Percentiles rank a stretch among this genome's conserved stretches.
phyloP scores from a whole-genome alignment of 2,888 invertebrate species.

The Hydrotaea cyrtoneurina region DNA sequence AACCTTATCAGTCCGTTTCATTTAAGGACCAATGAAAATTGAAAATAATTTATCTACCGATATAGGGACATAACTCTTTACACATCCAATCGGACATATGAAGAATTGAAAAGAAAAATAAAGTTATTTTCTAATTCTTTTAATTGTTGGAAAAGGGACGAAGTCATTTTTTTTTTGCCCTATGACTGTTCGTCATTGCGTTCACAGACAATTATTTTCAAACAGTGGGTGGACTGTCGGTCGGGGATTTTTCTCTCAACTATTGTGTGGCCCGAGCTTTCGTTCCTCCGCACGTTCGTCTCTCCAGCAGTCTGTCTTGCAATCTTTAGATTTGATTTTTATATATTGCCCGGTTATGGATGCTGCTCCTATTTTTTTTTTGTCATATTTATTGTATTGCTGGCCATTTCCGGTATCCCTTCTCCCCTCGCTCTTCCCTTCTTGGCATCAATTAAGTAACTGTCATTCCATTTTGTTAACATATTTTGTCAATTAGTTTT shows the following conservation, averaged over 20 bases:
- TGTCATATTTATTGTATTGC: not conserved
- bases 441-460: conserved; percentile 64
- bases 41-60: not conserved
- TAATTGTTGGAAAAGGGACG: conserved; percentile 27
- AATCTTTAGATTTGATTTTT: conserved; percentile 32
- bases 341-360: conserved; percentile 22
- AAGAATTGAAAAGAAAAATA: not conserved
- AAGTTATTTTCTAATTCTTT: conserved; percentile 19
- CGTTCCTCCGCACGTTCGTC: too few species aligned
- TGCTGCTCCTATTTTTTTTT: conserved; percentile 10
- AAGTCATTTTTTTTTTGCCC: not conserved
- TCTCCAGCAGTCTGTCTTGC: too few species aligned
- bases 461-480: conserved; percentile 65
- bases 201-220: too few species aligned
- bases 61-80: too few species aligned
- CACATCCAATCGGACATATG: too few species aligned
- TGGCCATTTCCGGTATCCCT: conserved; percentile 6
- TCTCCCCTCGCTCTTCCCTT: conserved; percentile 28
- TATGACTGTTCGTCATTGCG: too few species aligned
- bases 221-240: too few species aligned
- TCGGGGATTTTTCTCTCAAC: too few species aligned
- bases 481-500: conserved; percentile 66
- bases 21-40: not conserved
- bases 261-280: not conserved
- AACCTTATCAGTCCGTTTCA: conserved; percentile 59